These are phyloP conservation scores for Melanotus villosus DNA, from an alignment of 2,888 invertebrate genomes.

Conservation along the genomic window DNA sequence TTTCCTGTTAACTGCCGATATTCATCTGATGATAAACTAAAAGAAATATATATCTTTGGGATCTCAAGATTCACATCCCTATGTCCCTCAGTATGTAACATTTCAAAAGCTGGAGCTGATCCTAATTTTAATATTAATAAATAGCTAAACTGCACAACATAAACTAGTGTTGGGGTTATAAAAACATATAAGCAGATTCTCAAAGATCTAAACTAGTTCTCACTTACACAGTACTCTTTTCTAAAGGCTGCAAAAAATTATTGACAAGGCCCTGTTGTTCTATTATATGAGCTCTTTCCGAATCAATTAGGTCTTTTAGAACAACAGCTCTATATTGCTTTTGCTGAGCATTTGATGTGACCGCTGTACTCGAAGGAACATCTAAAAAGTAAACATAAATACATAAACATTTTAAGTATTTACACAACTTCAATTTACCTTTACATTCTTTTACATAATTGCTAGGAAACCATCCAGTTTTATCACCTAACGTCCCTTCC, in stretches of 20 bases:
- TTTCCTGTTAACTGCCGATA: constrained; percentile 91
- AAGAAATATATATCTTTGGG: too few relatives aligned
- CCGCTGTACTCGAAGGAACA: constrained; percentile 70
- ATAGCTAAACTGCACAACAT: too few relatives aligned
- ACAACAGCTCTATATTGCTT: constrained; percentile 89
- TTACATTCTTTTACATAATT: constrained; percentile 96
- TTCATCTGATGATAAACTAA: constrained; percentile 87
- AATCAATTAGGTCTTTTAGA: constrained; percentile 91
- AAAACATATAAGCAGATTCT: too few relatives aligned
- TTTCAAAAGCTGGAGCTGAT: too few relatives aligned
- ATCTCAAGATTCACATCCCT: too few relatives aligned
- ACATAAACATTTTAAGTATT: background rate
- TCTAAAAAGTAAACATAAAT: constrained; percentile 19
- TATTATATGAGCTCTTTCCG: constrained; percentile 91
- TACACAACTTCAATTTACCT: constrained; percentile 69
- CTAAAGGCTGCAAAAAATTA: constrained; percentile 90
- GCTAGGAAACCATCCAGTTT: constrained; percentile 98
- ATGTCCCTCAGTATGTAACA: too few relatives aligned
- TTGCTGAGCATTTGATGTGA: constrained; percentile 75
- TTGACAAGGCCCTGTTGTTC: constrained; percentile 89
- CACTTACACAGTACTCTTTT: constrained; percentile 90
- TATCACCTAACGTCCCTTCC: constrained; percentile 96
- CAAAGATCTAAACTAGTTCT: too few relatives aligned
- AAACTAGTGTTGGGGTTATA: too few relatives aligned
- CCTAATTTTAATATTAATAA: too few relatives aligned